Evolutionary conservation across 2,888 invertebrate genomes (phyloP), one percentile per base, ranked within the genome.

Genomic region (Chloroclysta siterata): DNA sequence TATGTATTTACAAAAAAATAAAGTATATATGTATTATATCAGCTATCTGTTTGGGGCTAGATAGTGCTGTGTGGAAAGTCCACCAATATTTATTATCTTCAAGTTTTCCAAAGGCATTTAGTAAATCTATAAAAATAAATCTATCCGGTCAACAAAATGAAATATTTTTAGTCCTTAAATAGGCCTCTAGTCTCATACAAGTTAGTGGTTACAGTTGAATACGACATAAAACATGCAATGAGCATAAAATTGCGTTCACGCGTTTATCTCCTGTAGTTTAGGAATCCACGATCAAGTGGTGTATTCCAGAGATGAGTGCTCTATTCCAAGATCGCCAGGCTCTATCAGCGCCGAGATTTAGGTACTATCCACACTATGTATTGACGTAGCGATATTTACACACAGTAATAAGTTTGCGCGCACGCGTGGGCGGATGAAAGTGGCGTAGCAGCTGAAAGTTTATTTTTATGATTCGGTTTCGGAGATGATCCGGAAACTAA

Each of bases 371-470:
- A 76, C 75, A 66, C 57, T 53, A 66, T 53, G 55, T 63, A 54
- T 64, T 61, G 77, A 74, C 73, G 78, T 76, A 72, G 72, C 73
- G 72, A 64, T 74, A 76, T 75, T 69, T 73, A 73, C 72, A 71
- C 71, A 71, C 33, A 44, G 53, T 29, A 29, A 53, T 53, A 54
- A 51, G 55, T 46, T 59, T 52, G 47, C 39, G 53, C 53, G 53
- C 15, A 11, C 50, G 48, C 36, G 59, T 64, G 15, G 54, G 57
- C 39, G 53, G 15, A 44, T 44, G 22, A 52, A 55, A 61, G 64
- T 58, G 55, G 47, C 22, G 54, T 55, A 61, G 54, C 57, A 61
- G 53, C 57, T 53, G 53, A 50, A 39, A 48, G 50, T 52, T 51
- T 61, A 61, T 61, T 59, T 61, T 55, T 55, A 59, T 36, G 42